These are phyloP conservation scores for Prunella fulvescens DNA, from an alignment of 2,113 vertebrate species.

Conservation along the genomic window DNA sequence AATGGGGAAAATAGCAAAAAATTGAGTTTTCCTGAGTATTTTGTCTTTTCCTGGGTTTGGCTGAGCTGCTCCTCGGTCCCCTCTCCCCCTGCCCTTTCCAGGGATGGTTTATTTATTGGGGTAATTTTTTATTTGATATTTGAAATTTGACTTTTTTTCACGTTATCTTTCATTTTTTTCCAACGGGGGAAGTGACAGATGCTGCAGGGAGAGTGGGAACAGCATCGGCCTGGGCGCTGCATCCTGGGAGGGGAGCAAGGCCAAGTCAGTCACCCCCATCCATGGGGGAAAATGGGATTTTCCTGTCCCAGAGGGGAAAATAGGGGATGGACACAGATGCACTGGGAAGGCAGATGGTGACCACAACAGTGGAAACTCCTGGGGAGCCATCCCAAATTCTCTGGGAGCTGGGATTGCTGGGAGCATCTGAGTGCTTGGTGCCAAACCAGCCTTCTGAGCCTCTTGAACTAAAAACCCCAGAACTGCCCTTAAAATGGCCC, in stretches of 20 bases:
- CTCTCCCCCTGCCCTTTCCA: not conserved
- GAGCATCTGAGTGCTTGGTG: not conserved
- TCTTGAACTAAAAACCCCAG: not conserved
- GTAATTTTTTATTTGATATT: not conserved
- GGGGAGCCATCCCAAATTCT: not conserved
- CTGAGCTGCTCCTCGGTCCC: rapidly evolving
- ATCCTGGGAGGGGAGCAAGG: rapidly evolving
- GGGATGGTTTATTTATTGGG: not conserved
- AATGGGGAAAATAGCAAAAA: not conserved
- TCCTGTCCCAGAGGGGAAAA: not conserved
- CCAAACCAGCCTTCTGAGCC: not conserved
- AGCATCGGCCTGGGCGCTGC: rapidly evolving
- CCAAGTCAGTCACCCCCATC: rapidly evolving
- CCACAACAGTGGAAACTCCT: not conserved
- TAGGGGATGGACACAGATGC: rapidly evolving
- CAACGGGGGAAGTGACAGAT: not conserved
- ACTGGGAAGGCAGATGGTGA: not conserved
- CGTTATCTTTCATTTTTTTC: not conserved
- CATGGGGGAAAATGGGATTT: not conserved
- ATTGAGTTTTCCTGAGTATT: not conserved
- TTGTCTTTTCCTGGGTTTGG: not conserved
- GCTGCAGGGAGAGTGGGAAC: not conserved
- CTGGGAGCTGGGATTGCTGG: not conserved
- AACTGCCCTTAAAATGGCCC: not conserved
- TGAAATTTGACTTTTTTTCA: not conserved